phyloP scores from a whole-genome alignment of 2,113 vertebrate species.

The Ammospiza nelsoni region DNA sequence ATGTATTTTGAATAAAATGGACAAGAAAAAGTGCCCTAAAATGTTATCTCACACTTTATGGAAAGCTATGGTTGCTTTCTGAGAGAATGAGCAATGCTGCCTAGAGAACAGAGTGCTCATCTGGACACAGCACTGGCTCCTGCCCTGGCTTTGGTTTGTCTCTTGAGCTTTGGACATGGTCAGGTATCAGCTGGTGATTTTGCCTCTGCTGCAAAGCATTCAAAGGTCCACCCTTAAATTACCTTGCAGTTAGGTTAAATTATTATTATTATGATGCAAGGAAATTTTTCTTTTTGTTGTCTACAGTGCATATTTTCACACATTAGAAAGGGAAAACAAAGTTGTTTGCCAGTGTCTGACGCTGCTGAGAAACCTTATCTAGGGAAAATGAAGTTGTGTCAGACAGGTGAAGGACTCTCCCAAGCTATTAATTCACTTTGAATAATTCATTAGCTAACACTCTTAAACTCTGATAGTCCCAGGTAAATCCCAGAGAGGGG shows the following conservation, averaged over 20 bases:
- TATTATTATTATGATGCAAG: not conserved
- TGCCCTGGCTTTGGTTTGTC: not conserved
- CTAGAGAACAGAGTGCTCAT: not conserved
- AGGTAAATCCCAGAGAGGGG: slow-evolving; percentile 44
- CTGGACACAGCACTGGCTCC: not conserved
- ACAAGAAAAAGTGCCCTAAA: not conserved
- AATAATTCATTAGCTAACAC: slow-evolving; percentile 76
- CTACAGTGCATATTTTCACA: not conserved
- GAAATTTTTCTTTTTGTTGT: not conserved
- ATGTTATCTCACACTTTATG: not conserved
- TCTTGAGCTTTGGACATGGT: not conserved
- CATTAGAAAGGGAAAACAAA: slow-evolving; percentile 43
- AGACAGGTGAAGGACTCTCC: slow-evolving; percentile 72
- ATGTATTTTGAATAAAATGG: not conserved
- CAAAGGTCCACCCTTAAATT: not conserved
- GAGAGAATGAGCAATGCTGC: not conserved
- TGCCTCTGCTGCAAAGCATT: not conserved
- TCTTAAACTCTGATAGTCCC: slow-evolving; percentile 42
- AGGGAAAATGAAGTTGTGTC: slow-evolving; percentile 70
- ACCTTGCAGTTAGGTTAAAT: not conserved
- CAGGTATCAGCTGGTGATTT: not conserved
- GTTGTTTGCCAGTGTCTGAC: slow-evolving; percentile 41
- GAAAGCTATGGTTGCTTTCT: not conserved
- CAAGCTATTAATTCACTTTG: slow-evolving; percentile 68
- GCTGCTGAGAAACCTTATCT: slow-evolving; percentile 68